Evolutionary conservation across 1,140 invertebrate genomes (phyloP).

Genomic region (Ostrea edulis): DNA sequence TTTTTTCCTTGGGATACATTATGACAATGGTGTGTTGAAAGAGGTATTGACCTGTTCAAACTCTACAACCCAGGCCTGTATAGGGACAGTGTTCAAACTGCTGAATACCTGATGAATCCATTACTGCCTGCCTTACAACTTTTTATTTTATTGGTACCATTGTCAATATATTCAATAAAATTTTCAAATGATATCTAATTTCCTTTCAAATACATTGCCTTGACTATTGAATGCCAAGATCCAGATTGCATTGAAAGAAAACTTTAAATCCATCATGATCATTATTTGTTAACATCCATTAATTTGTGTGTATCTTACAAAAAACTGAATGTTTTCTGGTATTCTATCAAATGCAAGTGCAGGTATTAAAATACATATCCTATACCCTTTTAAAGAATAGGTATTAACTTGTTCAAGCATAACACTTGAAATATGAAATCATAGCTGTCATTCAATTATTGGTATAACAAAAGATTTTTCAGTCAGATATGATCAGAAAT

Average conservation of each 20-base stretch:
- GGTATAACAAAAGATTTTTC: not conserved
- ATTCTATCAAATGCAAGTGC: not conserved
- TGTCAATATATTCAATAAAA: slow-evolving; percentile 26
- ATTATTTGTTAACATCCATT: not conserved
- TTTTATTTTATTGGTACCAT: slow-evolving; percentile 22
- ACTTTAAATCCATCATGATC: slow-evolving; percentile 5
- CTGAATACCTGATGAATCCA: slow-evolving; percentile 27
- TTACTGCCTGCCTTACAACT: slow-evolving; percentile 23
- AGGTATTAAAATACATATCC: not conserved
- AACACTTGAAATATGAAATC: not conserved
- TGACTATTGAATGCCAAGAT: slow-evolving; percentile 18
- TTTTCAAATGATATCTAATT: slow-evolving; percentile 36
- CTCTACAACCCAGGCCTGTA: not conserved
- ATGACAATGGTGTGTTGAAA: slow-evolving; percentile 14
- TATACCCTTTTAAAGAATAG: not conserved
- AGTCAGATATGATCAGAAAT: too few species aligned
- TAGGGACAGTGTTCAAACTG: not conserved
- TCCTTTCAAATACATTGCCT: slow-evolving; percentile 21
- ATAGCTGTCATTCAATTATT: not conserved
- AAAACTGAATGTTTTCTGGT: not conserved
- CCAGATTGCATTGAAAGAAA: not conserved
- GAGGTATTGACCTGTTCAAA: slow-evolving; percentile 16
- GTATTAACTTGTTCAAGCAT: too few species aligned
- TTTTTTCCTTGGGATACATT: not conserved
- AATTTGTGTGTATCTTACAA: slow-evolving; percentile 10